Evolutionary conservation across 2,797 vertebrate species (phyloP).

Genomic region (Octomys mimax): DNA sequence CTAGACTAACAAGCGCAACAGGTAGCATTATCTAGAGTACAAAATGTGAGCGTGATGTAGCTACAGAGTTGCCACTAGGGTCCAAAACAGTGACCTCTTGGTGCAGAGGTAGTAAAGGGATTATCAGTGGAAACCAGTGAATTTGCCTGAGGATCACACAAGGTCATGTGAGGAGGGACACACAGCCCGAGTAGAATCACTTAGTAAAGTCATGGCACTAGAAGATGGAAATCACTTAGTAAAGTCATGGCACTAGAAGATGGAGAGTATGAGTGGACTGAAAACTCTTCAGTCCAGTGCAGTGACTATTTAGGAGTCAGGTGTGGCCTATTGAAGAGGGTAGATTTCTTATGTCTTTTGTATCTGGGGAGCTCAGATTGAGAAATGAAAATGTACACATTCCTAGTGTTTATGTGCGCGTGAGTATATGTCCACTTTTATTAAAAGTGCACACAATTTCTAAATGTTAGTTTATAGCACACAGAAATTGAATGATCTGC

Average conservation of each 20-base stretch:
- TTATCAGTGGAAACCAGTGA: accelerated
- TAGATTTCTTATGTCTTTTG: not conserved
- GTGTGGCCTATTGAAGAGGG: not conserved
- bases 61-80: not conserved
- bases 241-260: not conserved
- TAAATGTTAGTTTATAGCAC: not conserved
- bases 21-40: not conserved
- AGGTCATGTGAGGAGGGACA: not conserved
- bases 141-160: not conserved
- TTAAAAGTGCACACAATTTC: not conserved
- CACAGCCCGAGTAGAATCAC: not conserved
- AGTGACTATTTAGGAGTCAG: not conserved
- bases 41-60: not conserved
- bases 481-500: not conserved
- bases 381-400: not conserved
- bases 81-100: not conserved
- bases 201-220: not conserved
- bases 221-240: not conserved
- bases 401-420: not conserved
- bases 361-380: not conserved
- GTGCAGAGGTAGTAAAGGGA: not conserved
- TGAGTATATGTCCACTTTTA: not conserved
- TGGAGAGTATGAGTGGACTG: not conserved
- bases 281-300: not conserved
- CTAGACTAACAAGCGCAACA: not conserved